Evolutionary conservation across 2,888 invertebrate species (phyloP), one percentile per base, ranked within the genome.

Genomic region (Leucophenga montana): DNA sequence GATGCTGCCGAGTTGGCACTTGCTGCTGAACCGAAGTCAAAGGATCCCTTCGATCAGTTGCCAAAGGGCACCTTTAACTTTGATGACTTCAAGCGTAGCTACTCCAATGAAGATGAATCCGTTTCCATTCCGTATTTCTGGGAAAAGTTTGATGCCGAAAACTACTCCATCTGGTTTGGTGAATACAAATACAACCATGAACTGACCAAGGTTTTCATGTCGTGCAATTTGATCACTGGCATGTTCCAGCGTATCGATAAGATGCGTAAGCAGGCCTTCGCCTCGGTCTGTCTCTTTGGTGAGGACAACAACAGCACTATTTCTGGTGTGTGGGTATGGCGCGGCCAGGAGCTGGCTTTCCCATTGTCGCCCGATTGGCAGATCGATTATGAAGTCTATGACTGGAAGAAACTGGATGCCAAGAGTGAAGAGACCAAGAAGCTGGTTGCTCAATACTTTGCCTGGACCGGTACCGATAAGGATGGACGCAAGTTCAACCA

Each of bases 191-290:
- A 96, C 90, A 94, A 95, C 72, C 91, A 97, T 72, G 98, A 99
- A 88, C 92, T 99, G 22, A 91, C 94, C 76, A 95, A 96, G 89
- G 93, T 95, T 57, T 99, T 98, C 91, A 99, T 99, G 99, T 97
- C 97, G 88, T 97, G 98, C 90, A 99, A 99, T 90, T 93, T 99
- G 71, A 97, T 99, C 87, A 92, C 95, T 75, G 97, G 99, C 80
- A 98, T 99, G 98, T 98, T 93, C 92, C 99, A 99, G 90, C 94
- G 99, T 75, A 90, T 99, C 82, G 99, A 99, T 86, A 98, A 98
- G 91, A 94, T 99, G 95, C 93, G 98, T 83, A 99, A 99, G 90
- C 93, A 95, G 87, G 95, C 97, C 1, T 99, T 99, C 89, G 97
- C 95, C 68, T 98, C 97, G 13, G 93, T 96, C 79, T 95, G 96